Evolutionary conservation across 2,888 invertebrate genomes (phyloP).

Genomic region (Harmothoe impar): DNA sequence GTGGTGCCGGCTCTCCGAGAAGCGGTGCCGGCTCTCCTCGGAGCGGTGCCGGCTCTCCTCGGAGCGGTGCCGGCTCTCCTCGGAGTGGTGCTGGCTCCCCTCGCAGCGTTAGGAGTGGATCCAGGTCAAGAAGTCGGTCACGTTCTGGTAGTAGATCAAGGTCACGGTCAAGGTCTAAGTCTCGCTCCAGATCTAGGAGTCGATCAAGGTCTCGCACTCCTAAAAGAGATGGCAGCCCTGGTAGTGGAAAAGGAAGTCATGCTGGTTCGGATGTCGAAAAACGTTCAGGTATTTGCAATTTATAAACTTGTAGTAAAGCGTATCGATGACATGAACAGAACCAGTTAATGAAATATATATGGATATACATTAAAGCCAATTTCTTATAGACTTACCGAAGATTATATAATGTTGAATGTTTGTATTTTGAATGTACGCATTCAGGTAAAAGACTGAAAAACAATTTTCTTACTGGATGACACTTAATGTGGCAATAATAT

Average conservation of each 20-base stretch:
- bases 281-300: background rate
- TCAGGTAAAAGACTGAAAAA: too few species aligned
- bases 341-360: too few species aligned
- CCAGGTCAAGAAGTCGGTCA: conserved; percentile 68
- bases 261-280: conserved; percentile 6
- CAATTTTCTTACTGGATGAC: too few species aligned
- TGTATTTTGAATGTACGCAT: too few species aligned
- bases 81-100: conserved; percentile 61
- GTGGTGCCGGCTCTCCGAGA: conserved; percentile 30
- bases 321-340: background rate
- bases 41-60: conserved; percentile 72
- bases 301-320: background rate
- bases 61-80: conserved; percentile 59
- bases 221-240: background rate
- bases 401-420: too few species aligned
- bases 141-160: conserved; percentile 69
- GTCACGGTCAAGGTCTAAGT: conserved; percentile 66
- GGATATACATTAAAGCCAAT: too few species aligned
- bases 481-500: background rate
- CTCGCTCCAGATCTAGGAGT: conserved; percentile 69
- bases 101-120: conserved; percentile 47
- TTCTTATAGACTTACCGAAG: too few species aligned
- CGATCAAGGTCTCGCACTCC: conserved; percentile 65
- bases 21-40: conserved; percentile 67
- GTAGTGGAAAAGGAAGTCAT: conserved; percentile 19